Percentiles rank a stretch among this genome's conserved stretches.
phyloP scores from a whole-genome alignment of 1,140 invertebrate species.

The Papilio machaon region DNA sequence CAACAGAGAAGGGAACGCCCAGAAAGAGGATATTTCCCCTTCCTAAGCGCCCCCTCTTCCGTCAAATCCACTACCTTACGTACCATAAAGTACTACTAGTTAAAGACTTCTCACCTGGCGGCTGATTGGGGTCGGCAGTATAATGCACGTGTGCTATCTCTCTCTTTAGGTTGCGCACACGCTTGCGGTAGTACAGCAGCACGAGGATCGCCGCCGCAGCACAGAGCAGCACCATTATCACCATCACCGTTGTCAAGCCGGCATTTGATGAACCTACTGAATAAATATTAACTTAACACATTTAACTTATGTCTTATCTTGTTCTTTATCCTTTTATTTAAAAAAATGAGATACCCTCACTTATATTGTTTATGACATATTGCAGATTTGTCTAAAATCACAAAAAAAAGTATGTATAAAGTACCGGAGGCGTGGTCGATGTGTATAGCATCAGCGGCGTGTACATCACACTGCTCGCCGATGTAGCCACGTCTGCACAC shows the following conservation, averaged over 20 bases:
- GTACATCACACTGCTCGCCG: conserved; percentile 84
- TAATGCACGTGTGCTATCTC: conserved; percentile 95
- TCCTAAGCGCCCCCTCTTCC: too few species aligned
- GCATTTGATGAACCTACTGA: conserved; percentile 65
- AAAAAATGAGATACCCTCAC: too few species aligned
- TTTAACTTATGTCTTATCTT: too few species aligned
- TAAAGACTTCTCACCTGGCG: conserved; percentile 82
- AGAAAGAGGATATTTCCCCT: too few species aligned
- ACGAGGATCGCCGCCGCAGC: conserved; percentile 84
- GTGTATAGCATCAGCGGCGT: conserved; percentile 62
- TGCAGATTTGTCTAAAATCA: background rate
- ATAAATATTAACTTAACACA: conserved; percentile 1
- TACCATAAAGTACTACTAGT: background rate
- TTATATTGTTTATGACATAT: too few species aligned
- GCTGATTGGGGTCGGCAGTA: conserved; percentile 88
- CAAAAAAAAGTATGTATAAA: background rate
- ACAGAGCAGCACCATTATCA: conserved; percentile 87
- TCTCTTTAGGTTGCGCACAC: conserved; percentile 90
- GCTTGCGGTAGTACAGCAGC: conserved; percentile 89
- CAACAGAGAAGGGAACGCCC: too few species aligned
- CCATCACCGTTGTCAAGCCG: conserved; percentile 85
- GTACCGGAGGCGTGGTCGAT: conserved; percentile 50
- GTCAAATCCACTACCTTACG: too few species aligned
- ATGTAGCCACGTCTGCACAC: conserved; percentile 89
- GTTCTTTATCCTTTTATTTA: too few species aligned